Evolutionary conservation across 2,888 invertebrate genomes (phyloP).

Genomic region (Thysanoteuthis rhombus): DNA sequence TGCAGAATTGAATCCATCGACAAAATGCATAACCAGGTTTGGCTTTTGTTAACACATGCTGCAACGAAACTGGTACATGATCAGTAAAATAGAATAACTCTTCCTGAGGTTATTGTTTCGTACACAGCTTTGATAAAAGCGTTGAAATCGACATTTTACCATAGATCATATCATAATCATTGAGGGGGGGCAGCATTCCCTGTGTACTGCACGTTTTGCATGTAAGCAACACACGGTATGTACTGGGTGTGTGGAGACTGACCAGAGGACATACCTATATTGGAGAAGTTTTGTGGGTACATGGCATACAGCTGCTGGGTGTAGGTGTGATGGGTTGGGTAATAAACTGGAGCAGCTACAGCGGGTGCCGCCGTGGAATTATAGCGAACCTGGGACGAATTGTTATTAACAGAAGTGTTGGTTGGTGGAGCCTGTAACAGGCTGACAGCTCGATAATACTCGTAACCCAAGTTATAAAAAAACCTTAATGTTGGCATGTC

Average conservation of each 20-base stretch:
- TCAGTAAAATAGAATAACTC: too few relatives aligned
- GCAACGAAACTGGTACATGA: too few relatives aligned
- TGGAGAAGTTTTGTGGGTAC: slow-evolving; percentile 16
- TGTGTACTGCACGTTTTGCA: slow-evolving; percentile 15
- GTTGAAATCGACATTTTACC: neutral
- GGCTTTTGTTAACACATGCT: too few relatives aligned
- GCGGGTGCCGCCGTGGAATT: neutral
- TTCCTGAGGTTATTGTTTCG: neutral
- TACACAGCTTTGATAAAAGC: neutral
- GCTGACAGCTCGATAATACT: slow-evolving; percentile 15
- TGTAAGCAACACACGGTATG: slow-evolving; percentile 1
- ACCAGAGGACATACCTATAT: neutral
- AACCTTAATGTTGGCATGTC: slow-evolving; percentile 22
- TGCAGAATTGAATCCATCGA: too few relatives aligned
- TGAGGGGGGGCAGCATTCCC: neutral
- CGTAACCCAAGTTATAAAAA: slow-evolving; percentile 23
- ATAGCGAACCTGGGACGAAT: neutral
- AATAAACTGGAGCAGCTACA: neutral
- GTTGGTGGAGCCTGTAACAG: neutral
- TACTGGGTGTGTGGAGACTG: neutral
- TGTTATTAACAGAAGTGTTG: neutral
- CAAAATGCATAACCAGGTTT: too few relatives aligned
- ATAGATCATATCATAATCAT: neutral
- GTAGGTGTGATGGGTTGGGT: neutral
- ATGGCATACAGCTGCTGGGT: slow-evolving; percentile 1